These are phyloP conservation scores for Eonycteris spelaea DNA, from an alignment of 2,113 vertebrate species.

Conservation along the genomic window DNA sequence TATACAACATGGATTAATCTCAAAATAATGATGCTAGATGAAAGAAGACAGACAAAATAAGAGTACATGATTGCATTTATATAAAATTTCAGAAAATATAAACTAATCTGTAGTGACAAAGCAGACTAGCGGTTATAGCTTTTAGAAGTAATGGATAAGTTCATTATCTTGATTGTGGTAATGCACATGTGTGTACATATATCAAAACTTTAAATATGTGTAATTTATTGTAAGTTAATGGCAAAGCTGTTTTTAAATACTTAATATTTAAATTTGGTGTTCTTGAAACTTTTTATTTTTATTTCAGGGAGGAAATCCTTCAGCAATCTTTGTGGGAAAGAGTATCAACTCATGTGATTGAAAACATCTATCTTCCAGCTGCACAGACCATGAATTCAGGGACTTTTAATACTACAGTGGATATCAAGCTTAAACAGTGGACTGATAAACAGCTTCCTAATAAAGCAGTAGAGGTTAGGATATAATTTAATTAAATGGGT, in stretches of 20 bases:
- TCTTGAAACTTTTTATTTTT: conserved; percentile 37
- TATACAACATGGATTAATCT: background rate
- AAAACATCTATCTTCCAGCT: conserved; percentile 98
- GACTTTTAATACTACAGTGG: conserved; percentile 98
- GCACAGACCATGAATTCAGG: conserved; percentile 96
- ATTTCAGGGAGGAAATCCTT: conserved; percentile 94
- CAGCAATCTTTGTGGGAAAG: conserved; percentile 97
- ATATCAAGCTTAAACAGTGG: conserved; percentile 99
- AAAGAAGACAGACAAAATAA: background rate
- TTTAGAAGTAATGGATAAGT: background rate
- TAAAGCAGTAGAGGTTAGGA: conserved; percentile 96
- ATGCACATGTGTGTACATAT: background rate
- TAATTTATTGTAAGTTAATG: background rate
- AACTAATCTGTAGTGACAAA: background rate
- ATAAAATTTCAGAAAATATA: conserved; percentile 20
- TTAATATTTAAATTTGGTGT: background rate
- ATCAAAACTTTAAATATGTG: background rate
- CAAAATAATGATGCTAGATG: background rate
- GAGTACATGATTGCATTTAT: background rate
- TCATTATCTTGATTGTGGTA: background rate
- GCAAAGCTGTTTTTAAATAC: background rate
- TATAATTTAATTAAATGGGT: conserved; percentile 70
- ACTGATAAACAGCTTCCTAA: conserved; percentile 98
- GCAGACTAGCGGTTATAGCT: background rate
- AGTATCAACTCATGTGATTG: conserved; percentile 98